Evolutionary conservation across 1,140 invertebrate genomes (phyloP).

Genomic region (Listronotus bonariensis): DNA sequence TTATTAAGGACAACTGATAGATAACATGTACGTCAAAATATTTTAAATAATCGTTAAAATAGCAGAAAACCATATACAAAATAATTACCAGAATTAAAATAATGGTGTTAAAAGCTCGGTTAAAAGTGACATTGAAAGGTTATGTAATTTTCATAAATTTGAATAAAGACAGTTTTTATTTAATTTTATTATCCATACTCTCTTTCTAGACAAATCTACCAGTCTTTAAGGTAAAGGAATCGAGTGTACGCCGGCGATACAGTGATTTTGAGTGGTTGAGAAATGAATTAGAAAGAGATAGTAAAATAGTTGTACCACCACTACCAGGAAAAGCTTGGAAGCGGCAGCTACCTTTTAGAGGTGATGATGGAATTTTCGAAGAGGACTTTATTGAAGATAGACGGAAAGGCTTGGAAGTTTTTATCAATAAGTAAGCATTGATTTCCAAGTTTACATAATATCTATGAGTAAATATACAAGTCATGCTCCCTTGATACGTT

Average conservation of each 20-base stretch:
- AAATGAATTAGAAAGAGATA: constrained; percentile 98
- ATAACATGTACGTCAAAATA: too few relatives aligned
- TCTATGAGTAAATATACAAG: too few relatives aligned
- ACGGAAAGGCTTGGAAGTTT: constrained; percentile 95
- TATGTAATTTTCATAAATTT: too few relatives aligned
- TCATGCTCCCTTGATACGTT: too few relatives aligned
- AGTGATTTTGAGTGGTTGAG: constrained; percentile 99
- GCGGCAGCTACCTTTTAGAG: constrained; percentile 95
- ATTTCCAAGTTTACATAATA: too few relatives aligned
- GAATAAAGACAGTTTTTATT: too few relatives aligned
- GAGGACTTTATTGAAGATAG: constrained; percentile 99
- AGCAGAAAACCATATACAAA: too few relatives aligned
- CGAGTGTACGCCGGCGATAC: constrained; percentile 94
- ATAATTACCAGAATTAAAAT: too few relatives aligned
- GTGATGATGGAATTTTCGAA: constrained; percentile 99
- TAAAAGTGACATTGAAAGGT: too few relatives aligned
- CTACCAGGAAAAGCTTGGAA: constrained; percentile 98
- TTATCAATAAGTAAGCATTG: constrained; percentile 91
- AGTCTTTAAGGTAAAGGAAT: constrained; percentile 99
- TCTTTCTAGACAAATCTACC: constrained; percentile 95
- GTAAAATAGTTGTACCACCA: constrained; percentile 98
- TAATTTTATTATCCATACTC: not conserved
- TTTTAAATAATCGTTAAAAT: too few relatives aligned
- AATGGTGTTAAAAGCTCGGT: too few relatives aligned
- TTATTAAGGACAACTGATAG: too few relatives aligned